Evolutionary conservation across 2,797 vertebrate genomes (phyloP).

Genomic region (Pogonophryne albipinna): DNA sequence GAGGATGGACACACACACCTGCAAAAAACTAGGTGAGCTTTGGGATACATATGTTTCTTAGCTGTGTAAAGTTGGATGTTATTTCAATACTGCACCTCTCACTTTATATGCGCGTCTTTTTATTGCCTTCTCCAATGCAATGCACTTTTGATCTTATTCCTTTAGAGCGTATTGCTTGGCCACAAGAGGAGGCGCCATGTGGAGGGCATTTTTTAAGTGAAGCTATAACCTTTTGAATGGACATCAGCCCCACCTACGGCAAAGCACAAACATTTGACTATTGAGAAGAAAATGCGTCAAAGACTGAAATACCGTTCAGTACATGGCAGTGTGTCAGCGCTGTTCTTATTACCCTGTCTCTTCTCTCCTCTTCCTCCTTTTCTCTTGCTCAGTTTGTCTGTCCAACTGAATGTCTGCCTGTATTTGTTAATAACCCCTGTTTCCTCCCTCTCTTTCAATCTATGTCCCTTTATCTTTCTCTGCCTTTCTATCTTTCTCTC

Average conservation of each 20-base stretch:
- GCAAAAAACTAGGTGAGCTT: slow-evolving; percentile 75
- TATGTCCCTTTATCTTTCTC: slow-evolving; percentile 34
- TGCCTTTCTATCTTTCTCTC: slow-evolving; percentile 13
- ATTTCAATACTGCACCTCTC: slow-evolving; percentile 40
- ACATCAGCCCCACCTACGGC: slow-evolving; percentile 74
- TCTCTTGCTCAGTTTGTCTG: slow-evolving; percentile 58
- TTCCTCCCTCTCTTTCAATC: slow-evolving; percentile 41
- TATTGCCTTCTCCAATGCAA: slow-evolving; percentile 55
- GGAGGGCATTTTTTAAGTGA: slow-evolving; percentile 68
- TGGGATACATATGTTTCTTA: slow-evolving; percentile 50
- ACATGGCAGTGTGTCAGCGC: slow-evolving; percentile 57
- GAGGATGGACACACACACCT: slow-evolving; percentile 58
- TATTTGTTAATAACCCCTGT: slow-evolving; percentile 50
- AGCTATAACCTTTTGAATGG: slow-evolving; percentile 72
- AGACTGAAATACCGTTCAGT: slow-evolving; percentile 57
- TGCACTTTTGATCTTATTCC: slow-evolving; percentile 63
- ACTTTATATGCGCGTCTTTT: slow-evolving; percentile 44
- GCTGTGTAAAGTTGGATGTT: slow-evolving; percentile 26
- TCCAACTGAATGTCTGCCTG: slow-evolving; percentile 59
- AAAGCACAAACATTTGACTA: slow-evolving; percentile 82
- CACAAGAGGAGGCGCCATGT: slow-evolving; percentile 72
- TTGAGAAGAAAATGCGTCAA: slow-evolving; percentile 63
- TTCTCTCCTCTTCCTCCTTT: slow-evolving; percentile 47
- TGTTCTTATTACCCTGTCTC: slow-evolving; percentile 45
- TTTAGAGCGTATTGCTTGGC: slow-evolving; percentile 77